Evolutionary conservation across 2,888 invertebrate genomes (phyloP), one percentile per base, ranked within the genome.

Genomic region (Drosophila atroscutellata): DNA sequence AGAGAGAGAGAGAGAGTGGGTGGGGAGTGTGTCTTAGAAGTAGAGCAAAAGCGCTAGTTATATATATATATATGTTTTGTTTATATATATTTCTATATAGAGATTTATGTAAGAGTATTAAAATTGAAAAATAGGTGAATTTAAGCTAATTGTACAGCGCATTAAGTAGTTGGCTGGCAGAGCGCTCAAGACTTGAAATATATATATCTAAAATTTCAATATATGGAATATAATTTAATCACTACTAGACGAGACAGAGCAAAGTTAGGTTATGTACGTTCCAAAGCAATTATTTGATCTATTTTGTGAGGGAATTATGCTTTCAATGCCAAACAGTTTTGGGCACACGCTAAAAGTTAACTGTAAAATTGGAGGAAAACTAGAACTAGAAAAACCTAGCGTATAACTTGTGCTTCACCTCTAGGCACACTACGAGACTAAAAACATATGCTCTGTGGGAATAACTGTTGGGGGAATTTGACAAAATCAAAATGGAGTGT

Each of bases 81-180:
- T 57, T 76, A 76, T 69, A 52, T 45, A 45, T 45, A 37, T 37
- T 20, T 66, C 24, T 55, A 55, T 66, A 56, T 69, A 75, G 56
- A 77, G 72, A 79, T 45, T 45, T 83, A 72, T 76, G 42, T 65
- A 72, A 55, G 61, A 69, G 77, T 42, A 24, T 71, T 57, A 75
- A 66, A 74, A 54, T 73, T 74, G 57, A 62, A 75, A 77, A 70
- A 70, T 55, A 61, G 50, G 57, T 75, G 72, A 50, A 32, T 74
- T 64, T 62, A 83, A 85, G 87, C 86, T 87, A 89, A 80, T 84
- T 84, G 85, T 85, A 86, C 86, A 86, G 86, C 86, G 86, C 88
- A 88, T 83, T 81, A 80, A 72, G 64, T 80, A 67, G 65, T 83
- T 82, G 88, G 88, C 86, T 86, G 86, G 86, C 88, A 83, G 84